Percentiles rank a stretch among this genome's conserved stretches.
These are phyloP conservation scores for Hybognathus amarus DNA, from an alignment of 2,797 vertebrate species.

Conservation along the genomic window DNA sequence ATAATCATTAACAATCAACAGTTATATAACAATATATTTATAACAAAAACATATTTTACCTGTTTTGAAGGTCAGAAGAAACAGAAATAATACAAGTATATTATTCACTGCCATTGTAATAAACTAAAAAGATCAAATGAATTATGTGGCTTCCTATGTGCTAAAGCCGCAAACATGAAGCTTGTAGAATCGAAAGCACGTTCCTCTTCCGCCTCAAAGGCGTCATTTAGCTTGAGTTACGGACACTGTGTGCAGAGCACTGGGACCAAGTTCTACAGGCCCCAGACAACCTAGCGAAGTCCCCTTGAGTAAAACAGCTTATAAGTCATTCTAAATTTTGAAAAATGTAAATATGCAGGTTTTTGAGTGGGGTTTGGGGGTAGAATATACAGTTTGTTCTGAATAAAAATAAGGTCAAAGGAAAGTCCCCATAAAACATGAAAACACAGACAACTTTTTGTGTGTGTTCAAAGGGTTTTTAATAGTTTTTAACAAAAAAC, in stretches of 20 bases:
- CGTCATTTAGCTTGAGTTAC: too few species aligned
- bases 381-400: too few species aligned
- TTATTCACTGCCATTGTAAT: not conserved
- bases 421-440: not conserved
- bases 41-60: not conserved
- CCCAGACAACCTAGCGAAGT: too few species aligned
- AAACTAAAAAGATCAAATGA: not conserved
- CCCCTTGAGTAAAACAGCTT: too few species aligned
- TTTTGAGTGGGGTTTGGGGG: conserved; percentile 43
- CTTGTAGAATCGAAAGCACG: too few species aligned
- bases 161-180: not conserved
- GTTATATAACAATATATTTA: not conserved
- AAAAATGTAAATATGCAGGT: too few species aligned
- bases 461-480: too few species aligned
- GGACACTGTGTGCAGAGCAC: too few species aligned
- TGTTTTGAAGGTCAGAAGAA: not conserved
- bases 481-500: not conserved
- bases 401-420: conserved; percentile 46
- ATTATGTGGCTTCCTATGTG: not conserved
- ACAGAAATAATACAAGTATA: not conserved
- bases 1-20: not conserved
- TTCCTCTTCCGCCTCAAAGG: not conserved
- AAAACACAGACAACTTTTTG: too few species aligned
- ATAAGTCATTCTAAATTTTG: too few species aligned
- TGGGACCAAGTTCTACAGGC: too few species aligned